phyloP scores from a whole-genome alignment of 2,113 vertebrate genomes.

The Hystrix brachyura region DNA sequence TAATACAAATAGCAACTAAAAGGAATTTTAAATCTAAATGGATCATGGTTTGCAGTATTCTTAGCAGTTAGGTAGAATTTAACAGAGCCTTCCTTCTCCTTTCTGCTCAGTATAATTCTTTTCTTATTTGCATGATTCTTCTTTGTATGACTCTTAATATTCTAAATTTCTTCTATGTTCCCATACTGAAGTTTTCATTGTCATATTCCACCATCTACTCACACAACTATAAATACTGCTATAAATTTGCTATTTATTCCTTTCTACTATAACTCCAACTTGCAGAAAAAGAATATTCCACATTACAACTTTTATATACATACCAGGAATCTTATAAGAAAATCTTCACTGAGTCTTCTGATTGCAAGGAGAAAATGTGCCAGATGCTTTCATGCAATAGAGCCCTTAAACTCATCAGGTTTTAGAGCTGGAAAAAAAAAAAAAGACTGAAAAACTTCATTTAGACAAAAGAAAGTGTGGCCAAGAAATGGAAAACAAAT shows the following conservation, averaged over 20 bases:
- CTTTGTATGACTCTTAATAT: neutral
- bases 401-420: neutral
- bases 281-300: neutral
- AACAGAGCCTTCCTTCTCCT: neutral
- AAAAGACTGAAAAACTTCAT: neutral
- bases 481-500: neutral
- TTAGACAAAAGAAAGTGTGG: neutral
- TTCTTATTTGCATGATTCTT: neutral
- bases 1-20: neutral
- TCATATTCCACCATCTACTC: neutral
- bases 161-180: neutral
- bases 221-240: neutral
- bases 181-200: neutral
- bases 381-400: neutral
- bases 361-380: neutral
- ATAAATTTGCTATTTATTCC: neutral
- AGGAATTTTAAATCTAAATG: neutral
- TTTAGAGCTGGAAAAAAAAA: neutral
- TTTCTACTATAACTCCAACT: neutral
- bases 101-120: neutral
- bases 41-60: neutral
- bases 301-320: neutral
- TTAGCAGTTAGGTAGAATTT: neutral
- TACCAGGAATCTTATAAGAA: neutral
- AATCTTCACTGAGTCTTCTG: neutral